A percentile compares a stretch with the other conserved stretches of the same genome.
Evolutionary conservation across 23 tunicate species (phyloP).

Genomic region (Styela clava): DNA sequence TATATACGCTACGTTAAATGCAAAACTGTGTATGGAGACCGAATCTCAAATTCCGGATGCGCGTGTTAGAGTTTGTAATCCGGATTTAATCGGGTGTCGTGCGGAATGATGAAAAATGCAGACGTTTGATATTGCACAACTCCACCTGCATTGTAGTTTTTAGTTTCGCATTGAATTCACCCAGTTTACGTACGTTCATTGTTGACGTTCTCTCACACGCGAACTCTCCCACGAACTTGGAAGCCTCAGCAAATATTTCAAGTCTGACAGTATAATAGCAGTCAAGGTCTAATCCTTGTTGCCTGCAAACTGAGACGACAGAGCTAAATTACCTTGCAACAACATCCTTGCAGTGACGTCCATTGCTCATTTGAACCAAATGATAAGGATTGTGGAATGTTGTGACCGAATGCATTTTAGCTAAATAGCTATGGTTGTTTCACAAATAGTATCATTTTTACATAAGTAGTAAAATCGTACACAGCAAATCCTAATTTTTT

Average conservation of each 20-base stretch:
- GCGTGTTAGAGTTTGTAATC: background rate
- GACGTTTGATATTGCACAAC: background rate
- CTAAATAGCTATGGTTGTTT: too few relatives aligned
- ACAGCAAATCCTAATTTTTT: too few relatives aligned
- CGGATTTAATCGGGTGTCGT: background rate
- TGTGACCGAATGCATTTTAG: too few relatives aligned
- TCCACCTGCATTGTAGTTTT: background rate
- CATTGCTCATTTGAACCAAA: background rate
- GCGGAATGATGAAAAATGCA: background rate
- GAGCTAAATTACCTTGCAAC: background rate
- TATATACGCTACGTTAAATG: too few relatives aligned
- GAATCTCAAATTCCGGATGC: background rate
- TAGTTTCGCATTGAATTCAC: background rate
- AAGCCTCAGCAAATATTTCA: background rate
- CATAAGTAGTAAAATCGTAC: too few relatives aligned
- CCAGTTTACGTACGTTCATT: background rate
- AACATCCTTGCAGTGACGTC: background rate
- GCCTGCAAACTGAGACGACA: background rate
- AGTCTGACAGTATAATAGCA: background rate
- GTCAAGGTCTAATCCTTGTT: background rate
- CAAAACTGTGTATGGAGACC: too few relatives aligned
- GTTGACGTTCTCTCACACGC: background rate
- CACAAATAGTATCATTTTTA: too few relatives aligned
- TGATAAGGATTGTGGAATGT: too few relatives aligned
- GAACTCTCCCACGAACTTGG: background rate